These are phyloP conservation scores for Euzophera pinguis DNA, from an alignment of 2,888 invertebrate species.

Conservation along the genomic window DNA sequence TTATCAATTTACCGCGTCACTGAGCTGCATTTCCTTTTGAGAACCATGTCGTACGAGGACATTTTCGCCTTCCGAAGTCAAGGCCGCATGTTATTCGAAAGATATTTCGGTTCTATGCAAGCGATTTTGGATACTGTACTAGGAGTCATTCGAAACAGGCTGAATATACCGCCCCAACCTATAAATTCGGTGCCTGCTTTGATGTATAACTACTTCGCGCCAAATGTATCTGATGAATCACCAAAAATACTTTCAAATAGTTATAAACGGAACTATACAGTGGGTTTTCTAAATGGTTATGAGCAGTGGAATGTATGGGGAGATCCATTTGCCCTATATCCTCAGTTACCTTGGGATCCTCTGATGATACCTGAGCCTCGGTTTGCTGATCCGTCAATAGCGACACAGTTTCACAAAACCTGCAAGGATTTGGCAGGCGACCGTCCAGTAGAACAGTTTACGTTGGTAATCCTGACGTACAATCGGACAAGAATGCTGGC, in stretches of 20 bases:
- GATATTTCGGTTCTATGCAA: conserved; percentile 93
- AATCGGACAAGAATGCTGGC: conserved; percentile 96
- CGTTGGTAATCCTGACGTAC: conserved; percentile 97
- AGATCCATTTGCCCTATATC: conserved; percentile 94
- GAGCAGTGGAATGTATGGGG: conserved; percentile 95
- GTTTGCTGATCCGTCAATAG: conserved; percentile 91
- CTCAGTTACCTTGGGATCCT: conserved; percentile 93
- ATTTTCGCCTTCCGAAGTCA: conserved; percentile 90
- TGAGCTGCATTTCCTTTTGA: conserved; percentile 93
- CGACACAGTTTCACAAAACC: conserved; percentile 94
- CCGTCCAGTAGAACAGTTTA: conserved; percentile 96
- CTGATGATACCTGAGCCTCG: conserved; percentile 92
- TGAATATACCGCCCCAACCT: conserved; percentile 92
- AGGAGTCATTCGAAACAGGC: conserved; percentile 88
- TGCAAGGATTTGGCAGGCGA: conserved; percentile 97
- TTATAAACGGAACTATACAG: conserved; percentile 92
- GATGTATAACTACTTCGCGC: conserved; percentile 92
- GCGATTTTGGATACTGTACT: conserved; percentile 90
- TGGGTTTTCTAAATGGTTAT: conserved; percentile 62
- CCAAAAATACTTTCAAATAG: not conserved
- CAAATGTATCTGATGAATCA: conserved; percentile 43
- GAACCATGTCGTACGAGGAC: conserved; percentile 92
- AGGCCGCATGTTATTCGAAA: conserved; percentile 94
- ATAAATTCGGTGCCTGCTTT: conserved; percentile 90
- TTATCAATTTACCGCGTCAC: conserved; percentile 89